phyloP scores from a whole-genome alignment of 2,888 invertebrate genomes.

The Epiblema foenella region DNA sequence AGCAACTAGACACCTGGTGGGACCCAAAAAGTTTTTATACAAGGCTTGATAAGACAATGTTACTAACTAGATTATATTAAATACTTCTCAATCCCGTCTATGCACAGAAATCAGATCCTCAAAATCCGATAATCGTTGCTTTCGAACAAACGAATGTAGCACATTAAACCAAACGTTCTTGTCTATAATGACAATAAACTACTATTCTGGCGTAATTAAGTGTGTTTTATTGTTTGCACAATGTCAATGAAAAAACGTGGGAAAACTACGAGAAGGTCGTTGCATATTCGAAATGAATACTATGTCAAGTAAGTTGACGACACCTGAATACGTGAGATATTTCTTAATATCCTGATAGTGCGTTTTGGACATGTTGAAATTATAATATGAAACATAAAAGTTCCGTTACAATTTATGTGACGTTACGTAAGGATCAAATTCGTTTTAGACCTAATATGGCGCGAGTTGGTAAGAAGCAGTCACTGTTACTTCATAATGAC shows the following conservation, averaged over 20 bases:
- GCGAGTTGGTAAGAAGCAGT: background rate
- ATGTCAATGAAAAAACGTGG: slow-evolving; percentile 32
- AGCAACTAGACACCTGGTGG: too few species aligned
- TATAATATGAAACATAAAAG: slow-evolving; percentile 34
- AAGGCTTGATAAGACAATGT: too few species aligned
- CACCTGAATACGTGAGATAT: slow-evolving; percentile 42
- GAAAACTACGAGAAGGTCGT: slow-evolving; percentile 43
- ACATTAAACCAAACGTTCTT: background rate
- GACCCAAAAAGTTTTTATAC: too few species aligned
- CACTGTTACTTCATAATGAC: background rate
- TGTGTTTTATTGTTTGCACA: slow-evolving; percentile 30
- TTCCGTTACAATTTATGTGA: slow-evolving; percentile 18
- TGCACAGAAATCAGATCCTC: background rate
- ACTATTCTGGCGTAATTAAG: background rate
- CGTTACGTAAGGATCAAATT: slow-evolving; percentile 15
- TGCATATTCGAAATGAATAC: slow-evolving; percentile 29
- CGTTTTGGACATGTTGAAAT: slow-evolving; percentile 36
- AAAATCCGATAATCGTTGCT: background rate
- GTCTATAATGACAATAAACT: background rate
- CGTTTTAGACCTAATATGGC: slow-evolving; percentile 19
- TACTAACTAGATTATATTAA: too few species aligned
- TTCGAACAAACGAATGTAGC: background rate
- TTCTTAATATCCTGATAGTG: slow-evolving; percentile 39
- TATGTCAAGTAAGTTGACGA: slow-evolving; percentile 32
- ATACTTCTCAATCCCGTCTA: background rate